Evolutionary conservation across 2,113 vertebrate genomes (phyloP).

Genomic region (Hippocampus abdominalis): DNA sequence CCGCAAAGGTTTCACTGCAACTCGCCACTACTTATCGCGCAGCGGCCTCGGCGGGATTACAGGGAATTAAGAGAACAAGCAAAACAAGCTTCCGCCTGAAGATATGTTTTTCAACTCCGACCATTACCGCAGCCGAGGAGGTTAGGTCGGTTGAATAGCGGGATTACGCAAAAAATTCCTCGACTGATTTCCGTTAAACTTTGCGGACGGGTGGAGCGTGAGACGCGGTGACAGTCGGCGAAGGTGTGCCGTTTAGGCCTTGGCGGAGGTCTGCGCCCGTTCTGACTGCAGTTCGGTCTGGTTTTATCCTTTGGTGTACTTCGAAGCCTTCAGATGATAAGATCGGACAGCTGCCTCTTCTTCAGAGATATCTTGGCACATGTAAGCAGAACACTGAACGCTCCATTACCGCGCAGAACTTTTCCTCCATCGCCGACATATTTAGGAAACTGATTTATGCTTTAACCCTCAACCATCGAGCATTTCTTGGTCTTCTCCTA

Average conservation of each 20-base stretch:
- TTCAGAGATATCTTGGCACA: conserved; percentile 20
- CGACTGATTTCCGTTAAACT: neutral
- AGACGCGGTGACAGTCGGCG: neutral
- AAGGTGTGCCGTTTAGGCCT: neutral
- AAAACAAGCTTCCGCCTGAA: conserved; percentile 14
- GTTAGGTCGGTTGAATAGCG: neutral
- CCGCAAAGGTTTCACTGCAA: conserved; percentile 15
- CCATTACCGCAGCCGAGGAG: neutral
- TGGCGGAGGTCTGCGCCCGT: neutral
- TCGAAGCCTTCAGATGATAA: neutral
- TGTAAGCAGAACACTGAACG: conserved; percentile 12
- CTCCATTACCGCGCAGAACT: conserved; percentile 16
- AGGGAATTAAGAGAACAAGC: conserved; percentile 17
- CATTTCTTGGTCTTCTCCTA: conserved; percentile 9
- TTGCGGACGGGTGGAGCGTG: neutral
- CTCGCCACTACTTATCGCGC: conserved; percentile 21
- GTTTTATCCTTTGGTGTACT: neutral
- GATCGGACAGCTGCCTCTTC: conserved; percentile 41
- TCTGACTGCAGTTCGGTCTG: neutral
- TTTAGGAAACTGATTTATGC: conserved; percentile 46
- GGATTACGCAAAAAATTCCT: neutral
- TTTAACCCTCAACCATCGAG: conserved; percentile 8
- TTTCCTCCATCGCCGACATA: conserved; percentile 34
- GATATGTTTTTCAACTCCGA: conserved; percentile 11
- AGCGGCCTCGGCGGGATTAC: conserved; percentile 16